A percentile compares a stretch with the other conserved stretches of the same genome.
Evolutionary conservation across 2,797 vertebrate species (phyloP).

Genomic region (Synaphobranchus kaupii): DNA sequence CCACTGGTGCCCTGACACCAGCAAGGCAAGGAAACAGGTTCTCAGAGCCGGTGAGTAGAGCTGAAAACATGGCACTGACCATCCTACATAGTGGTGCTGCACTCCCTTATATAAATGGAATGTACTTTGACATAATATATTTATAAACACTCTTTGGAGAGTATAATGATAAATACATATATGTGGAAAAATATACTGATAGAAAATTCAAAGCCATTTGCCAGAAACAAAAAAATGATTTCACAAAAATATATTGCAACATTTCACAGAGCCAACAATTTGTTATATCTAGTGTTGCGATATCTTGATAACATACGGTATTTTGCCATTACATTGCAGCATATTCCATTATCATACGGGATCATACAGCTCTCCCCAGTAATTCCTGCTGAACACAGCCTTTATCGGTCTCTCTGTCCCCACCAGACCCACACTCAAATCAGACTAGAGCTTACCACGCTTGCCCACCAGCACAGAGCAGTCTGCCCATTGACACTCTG

Average conservation of each 20-base stretch:
- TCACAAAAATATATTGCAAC: no score
- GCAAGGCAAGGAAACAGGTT: conserved; percentile 2
- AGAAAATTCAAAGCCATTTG: no score
- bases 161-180: no score
- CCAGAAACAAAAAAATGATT: no score
- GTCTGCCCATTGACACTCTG: not conserved
- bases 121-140: not conserved
- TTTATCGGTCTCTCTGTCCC: not conserved
- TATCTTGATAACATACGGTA: not conserved
- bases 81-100: not conserved
- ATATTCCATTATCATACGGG: not conserved
- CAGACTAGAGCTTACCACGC: not conserved
- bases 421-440: not conserved
- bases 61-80: not conserved
- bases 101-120: not conserved
- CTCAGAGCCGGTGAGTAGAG: not conserved
- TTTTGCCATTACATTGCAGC: not conserved
- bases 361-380: not conserved
- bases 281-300: not conserved
- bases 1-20: conserved; percentile 30
- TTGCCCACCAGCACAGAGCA: not conserved
- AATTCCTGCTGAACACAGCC: not conserved
- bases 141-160: no score
- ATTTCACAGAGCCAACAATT: no score
- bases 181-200: no score